Conservation (phyloP, 2,888 invertebrate species). For the Calameuta idolon region DNA sequence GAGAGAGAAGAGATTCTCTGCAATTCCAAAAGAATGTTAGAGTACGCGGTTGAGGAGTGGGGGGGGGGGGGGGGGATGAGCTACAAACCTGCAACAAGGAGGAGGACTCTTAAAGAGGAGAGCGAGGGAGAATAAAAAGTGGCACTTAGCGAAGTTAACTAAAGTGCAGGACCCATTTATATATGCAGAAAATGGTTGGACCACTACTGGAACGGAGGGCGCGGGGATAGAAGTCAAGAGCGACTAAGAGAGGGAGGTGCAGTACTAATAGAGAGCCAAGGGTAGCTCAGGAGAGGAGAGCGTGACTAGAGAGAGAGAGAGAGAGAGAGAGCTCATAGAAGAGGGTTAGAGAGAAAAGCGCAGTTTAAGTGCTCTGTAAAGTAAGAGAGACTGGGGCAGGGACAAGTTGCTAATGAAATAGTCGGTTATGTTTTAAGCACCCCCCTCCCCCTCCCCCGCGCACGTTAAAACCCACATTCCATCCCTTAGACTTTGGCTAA, state of each 20-base stretch:
- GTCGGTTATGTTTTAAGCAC: constrained; percentile 51
- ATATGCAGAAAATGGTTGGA: constrained; percentile 38
- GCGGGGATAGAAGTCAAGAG: constrained; percentile 11
- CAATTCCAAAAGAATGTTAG: constrained; percentile 9
- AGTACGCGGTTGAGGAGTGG: constrained; percentile 4
- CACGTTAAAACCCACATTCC: not conserved
- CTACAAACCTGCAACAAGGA: too few relatives aligned
- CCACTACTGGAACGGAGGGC: constrained; percentile 8
- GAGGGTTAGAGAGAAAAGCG: not conserved
- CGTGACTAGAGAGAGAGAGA: constrained; percentile 28
- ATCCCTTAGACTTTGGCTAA: not conserved
- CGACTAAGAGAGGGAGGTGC: constrained; percentile 15
- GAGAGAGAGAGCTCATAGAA: constrained; percentile 14
- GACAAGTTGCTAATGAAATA: constrained; percentile 52
- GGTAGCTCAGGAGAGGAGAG: constrained; percentile 3
- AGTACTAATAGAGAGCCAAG: constrained; percentile 12
- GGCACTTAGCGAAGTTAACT: constrained; percentile 41
- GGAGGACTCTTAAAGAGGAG: too few relatives aligned
- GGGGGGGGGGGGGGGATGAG: not conserved
- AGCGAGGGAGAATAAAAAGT: constrained; percentile 30
- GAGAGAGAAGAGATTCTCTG: not conserved
- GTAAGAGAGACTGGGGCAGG: constrained; percentile 25
- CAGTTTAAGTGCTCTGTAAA: constrained; percentile 8
- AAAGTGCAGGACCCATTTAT: constrained; percentile 43
- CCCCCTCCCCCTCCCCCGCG: constrained; percentile 14